Conservation (phyloP, 1,140 invertebrate genomes). For the Drosophila littoralis region DNA sequence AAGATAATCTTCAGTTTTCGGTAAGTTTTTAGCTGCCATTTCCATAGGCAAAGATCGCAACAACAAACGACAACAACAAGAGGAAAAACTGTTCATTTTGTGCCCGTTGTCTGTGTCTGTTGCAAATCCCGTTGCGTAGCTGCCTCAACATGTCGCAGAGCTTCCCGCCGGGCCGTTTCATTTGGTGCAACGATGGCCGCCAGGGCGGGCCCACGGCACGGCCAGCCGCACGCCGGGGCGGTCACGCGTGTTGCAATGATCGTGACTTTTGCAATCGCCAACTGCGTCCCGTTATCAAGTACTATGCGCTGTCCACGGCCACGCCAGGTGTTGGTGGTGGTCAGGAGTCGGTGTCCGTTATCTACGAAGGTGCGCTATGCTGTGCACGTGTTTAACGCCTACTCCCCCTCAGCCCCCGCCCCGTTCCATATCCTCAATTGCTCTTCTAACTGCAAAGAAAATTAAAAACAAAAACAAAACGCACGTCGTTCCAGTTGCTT, state of each 20-base stretch:
- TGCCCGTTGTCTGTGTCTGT: conserved; percentile 27
- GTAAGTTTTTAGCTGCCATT: conserved; percentile 85
- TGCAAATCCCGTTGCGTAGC: conserved; percentile 83
- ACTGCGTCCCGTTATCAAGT: conserved; percentile 69
- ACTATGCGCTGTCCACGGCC: conserved; percentile 66
- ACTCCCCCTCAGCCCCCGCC: background rate
- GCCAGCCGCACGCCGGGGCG: conserved; percentile 67
- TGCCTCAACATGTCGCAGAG: conserved; percentile 88
- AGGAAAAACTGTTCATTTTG: conserved; percentile 5
- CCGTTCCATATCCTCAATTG: background rate
- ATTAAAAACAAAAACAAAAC: conserved; percentile 12
- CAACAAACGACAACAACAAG: conserved; percentile 20
- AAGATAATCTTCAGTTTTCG: conserved; percentile 89
- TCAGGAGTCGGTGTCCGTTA: conserved; percentile 17
- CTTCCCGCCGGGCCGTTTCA: conserved; percentile 90
- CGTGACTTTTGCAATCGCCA: conserved; percentile 88
- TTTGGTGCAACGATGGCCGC: conserved; percentile 86
- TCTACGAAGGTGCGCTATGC: conserved; percentile 73
- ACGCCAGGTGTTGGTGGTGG: conserved; percentile 25
- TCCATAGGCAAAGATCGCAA: background rate
- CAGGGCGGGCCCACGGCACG: conserved; percentile 76
- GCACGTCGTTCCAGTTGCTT: conserved; percentile 68
- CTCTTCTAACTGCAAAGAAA: conserved; percentile 16
- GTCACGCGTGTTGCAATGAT: conserved; percentile 86
- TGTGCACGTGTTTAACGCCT: conserved; percentile 62